These are phyloP conservation scores for Empis livida DNA, from an alignment of 2,888 invertebrate species.

Conservation along the genomic window DNA sequence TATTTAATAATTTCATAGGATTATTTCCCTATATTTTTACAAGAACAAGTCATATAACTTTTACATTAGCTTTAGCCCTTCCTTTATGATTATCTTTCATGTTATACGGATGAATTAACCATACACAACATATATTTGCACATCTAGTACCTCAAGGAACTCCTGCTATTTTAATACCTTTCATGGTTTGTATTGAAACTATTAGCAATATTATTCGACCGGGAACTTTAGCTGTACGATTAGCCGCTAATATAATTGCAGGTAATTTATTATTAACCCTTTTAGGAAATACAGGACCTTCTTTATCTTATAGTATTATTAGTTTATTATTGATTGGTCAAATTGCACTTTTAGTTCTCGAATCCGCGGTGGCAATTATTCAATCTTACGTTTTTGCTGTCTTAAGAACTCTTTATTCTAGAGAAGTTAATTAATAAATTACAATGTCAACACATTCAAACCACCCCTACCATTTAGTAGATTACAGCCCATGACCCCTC, in stretches of 20 bases:
- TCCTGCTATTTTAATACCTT: conserved; percentile 49
- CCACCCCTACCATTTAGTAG: conserved; percentile 52
- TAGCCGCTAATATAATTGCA: conserved; percentile 59
- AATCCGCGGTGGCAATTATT: conserved; percentile 43
- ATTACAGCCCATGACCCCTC: conserved; percentile 51
- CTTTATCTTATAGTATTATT: conserved; percentile 17
- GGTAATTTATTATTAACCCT: conserved; percentile 51
- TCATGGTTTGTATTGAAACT: conserved; percentile 63
- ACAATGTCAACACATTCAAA: conserved; percentile 42
- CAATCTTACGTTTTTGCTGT: conserved; percentile 49
- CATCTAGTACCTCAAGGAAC: conserved; percentile 58
- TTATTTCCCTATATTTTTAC: conserved; percentile 61
- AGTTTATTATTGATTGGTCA: conserved; percentile 29
- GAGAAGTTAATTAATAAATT: conserved; percentile 48
- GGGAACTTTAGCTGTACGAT: conserved; percentile 48
- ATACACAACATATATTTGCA: conserved; percentile 48
- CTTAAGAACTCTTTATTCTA: conserved; percentile 51
- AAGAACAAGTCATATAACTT: conserved; percentile 47
- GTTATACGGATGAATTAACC: conserved; percentile 49
- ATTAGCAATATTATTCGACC: conserved; percentile 57
- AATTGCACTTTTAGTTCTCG: conserved; percentile 37
- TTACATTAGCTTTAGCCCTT: conserved; percentile 46
- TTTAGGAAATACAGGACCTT: conserved; percentile 34
- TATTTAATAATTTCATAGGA: conserved; percentile 56
- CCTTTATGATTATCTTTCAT: conserved; percentile 53